Evolutionary conservation across 2,113 vertebrate species (phyloP), one percentile per base, ranked within the genome.

Genomic region (Podarcis raffonei): DNA sequence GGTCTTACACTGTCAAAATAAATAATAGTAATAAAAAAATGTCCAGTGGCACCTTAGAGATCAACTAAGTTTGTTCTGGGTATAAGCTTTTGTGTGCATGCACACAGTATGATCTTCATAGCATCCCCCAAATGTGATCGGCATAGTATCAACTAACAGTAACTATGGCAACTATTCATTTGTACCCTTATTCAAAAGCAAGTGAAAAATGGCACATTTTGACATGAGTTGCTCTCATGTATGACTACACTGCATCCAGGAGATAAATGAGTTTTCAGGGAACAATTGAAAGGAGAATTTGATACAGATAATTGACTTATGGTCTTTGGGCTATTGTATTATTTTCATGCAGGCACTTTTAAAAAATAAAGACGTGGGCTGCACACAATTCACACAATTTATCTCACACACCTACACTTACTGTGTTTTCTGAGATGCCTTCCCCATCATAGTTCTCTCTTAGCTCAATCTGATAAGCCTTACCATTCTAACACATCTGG

Each of bases 151-250:
- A 94, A 91, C 82, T 53, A 90, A 75, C 68, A 23, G 93, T 96
- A 92, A 86, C 93, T 91, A 93, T 95, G 90, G 94, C 91, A 95
- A 96, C 94, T 53, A 7, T 9, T 74, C 0, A 16, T 69, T 80
- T 57, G 62, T 86, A 4, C 2, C 74, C 80, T 88, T 65, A 59
- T 69, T 84, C 62, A 89, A 68, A 68, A 89, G 62, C 69, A 66
- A 69, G 74, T 84, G 74, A 78, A 84, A 53, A 84, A 78, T 57
- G 37, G 81, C 69, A 69, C n/a, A 69, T 48, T 66, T 79, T 79
- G 62, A 53, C 37, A 79, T 77, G 27, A 77, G 81, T n/a, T 84
- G 74, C 88, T 85, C 81, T 82, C 86, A 90, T 90, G 79, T 78
- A 75, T 35, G 39, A 68, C 32, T 81, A 15, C 23, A 6, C 13